Evolutionary conservation across 1,140 invertebrate genomes (phyloP).

Genomic region (Agraylea sexmaculata): DNA sequence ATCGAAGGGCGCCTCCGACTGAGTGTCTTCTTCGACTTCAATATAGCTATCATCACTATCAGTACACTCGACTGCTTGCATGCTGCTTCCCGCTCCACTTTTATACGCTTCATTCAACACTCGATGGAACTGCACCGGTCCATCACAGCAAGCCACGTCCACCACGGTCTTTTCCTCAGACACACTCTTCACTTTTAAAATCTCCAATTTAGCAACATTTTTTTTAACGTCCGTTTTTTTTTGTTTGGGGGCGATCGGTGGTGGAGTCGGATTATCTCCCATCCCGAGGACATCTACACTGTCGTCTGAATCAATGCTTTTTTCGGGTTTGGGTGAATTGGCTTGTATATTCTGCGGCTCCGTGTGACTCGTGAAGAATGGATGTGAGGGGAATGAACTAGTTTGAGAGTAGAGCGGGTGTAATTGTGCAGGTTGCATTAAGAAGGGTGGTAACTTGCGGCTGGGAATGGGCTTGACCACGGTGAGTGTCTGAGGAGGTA

Average conservation of each 20-base stretch:
- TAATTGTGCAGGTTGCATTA: slow-evolving; percentile 25
- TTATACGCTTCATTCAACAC: slow-evolving; percentile 65
- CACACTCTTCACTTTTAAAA: slow-evolving; percentile 4
- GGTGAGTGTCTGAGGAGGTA: slow-evolving; percentile 32
- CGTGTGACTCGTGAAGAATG: slow-evolving; percentile 27
- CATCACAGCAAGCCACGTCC: slow-evolving; percentile 78
- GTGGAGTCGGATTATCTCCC: slow-evolving; percentile 8
- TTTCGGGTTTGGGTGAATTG: slow-evolving; percentile 15
- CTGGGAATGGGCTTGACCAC: slow-evolving; percentile 31
- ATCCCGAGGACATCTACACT: background rate
- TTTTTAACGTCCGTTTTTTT: too few species aligned
- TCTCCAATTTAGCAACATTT: too few species aligned
- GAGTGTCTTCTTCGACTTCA: slow-evolving; percentile 18
- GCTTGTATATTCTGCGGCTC: slow-evolving; percentile 2
- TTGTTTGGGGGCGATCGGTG: background rate
- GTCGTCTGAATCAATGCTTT: slow-evolving; percentile 1
- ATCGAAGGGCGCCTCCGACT: slow-evolving; percentile 23
- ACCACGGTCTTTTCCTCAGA: slow-evolving; percentile 46
- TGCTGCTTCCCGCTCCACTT: slow-evolving; percentile 17
- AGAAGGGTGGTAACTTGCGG: slow-evolving; percentile 23
- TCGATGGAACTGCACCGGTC: slow-evolving; percentile 69
- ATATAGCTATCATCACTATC: slow-evolving; percentile 26
- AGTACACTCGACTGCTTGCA: slow-evolving; percentile 22
- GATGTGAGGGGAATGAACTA: slow-evolving; percentile 25
- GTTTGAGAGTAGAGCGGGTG: slow-evolving; percentile 16